These are phyloP conservation scores for Leucopsar rothschildi DNA, from an alignment of 2,113 vertebrate species.

Conservation along the genomic window DNA sequence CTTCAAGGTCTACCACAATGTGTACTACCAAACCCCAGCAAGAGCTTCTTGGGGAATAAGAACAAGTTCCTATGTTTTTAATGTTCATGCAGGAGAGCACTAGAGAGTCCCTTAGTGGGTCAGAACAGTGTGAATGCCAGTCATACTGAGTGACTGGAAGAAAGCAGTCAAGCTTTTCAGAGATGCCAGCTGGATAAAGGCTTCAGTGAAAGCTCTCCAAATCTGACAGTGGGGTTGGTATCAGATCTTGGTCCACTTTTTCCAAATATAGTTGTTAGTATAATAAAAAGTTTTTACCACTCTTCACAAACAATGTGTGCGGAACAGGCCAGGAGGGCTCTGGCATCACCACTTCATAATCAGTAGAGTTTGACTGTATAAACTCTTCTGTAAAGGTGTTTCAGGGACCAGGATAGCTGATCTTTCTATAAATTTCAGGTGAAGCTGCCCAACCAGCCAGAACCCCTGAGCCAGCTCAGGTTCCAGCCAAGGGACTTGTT, in stretches of 20 bases:
- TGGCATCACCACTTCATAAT: not conserved
- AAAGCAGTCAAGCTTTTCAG: not conserved
- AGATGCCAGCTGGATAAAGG: not conserved
- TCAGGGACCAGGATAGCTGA: not conserved
- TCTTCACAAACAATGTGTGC: not conserved
- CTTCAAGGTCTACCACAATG: not conserved
- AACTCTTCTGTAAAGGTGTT: not conserved
- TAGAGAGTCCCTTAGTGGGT: not conserved
- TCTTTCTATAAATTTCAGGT: not conserved
- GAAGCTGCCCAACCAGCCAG: not conserved
- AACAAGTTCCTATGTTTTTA: not conserved
- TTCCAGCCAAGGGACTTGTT: not conserved
- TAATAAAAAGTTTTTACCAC: not conserved
- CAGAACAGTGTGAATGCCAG: not conserved
- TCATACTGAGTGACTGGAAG: not conserved
- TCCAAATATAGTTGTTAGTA: not conserved
- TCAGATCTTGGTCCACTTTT: not conserved
- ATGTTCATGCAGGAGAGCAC: not conserved
- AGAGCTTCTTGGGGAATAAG: not conserved
- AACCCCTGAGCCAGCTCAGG: not conserved
- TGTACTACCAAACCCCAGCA: not conserved
- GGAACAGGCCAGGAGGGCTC: not conserved
- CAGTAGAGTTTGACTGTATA: not conserved
- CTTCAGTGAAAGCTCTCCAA: not conserved
- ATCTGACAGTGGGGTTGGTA: not conserved